Evolutionary conservation across 2,888 invertebrate species (phyloP), one percentile per base, ranked within the genome.

Genomic region (Yponomeuta sedellus): DNA sequence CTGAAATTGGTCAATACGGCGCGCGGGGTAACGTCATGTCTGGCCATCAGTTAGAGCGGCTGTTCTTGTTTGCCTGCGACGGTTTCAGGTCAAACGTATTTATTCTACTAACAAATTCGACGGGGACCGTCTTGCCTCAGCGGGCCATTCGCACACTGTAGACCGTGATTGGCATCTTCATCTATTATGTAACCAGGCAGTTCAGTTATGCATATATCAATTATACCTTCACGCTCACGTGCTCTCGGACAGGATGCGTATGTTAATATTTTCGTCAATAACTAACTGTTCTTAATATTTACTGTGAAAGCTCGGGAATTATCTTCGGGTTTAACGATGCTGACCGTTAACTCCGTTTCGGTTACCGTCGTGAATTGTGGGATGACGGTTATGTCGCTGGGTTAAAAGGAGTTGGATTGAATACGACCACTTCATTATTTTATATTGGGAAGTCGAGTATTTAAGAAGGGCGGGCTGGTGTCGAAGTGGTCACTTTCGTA

Each of bases 11-110:
- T 66, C 70, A 70, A 69, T 69, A 68, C 68, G 39, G 34, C 62
- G 61, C 22, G 22, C 59, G 59, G 62, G 70, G 69, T 69, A 69
- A 69, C 39, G 61, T 65, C 64, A 57, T 65, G 65, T 66, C 64
- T 40, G n/a, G 59, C 59, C 34, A 66, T 66, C 64, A 66, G 66
- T 40, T 62, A 61, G 22, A n/a, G 44, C 61, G 52, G 8, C 10
- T 62, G 62, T 19, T 61, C 62, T 62, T 19, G 28, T 39, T 62
- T 19, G 62, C n/a, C 59, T 19, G 62, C 25, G 83, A 82, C 85
- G 78, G 78, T 81, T 86, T 79, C 77, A 75, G 86, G 87, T 84
- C 81, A 80, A 80, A 82, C 75, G 81, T 85, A 83, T 86, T 85
- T 85, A 86, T 85, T 85, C 83, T 79, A 79, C 80, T 82, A 83